Evolutionary conservation across 1,140 invertebrate species (phyloP).

Genomic region (Eulimnadia texana): DNA sequence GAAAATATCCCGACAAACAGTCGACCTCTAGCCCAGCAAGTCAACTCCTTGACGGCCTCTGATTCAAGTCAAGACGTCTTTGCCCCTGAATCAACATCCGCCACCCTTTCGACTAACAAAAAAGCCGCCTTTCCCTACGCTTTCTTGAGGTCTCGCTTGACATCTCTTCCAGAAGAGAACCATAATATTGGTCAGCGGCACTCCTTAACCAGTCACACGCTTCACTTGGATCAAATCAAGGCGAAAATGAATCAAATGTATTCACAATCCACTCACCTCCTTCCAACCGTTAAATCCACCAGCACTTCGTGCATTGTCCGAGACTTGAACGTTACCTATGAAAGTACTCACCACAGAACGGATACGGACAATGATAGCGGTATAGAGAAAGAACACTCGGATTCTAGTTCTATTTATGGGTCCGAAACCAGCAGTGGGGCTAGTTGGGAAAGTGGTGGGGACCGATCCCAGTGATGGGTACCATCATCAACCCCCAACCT

Average conservation of each 20-base stretch:
- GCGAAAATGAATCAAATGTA: slow-evolving; percentile 16
- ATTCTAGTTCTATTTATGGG: slow-evolving; percentile 26
- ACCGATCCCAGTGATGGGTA: background rate
- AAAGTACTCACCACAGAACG: background rate
- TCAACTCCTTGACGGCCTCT: slow-evolving; percentile 16
- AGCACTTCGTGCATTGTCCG: slow-evolving; percentile 1
- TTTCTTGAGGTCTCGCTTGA: slow-evolving; percentile 54
- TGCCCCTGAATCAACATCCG: slow-evolving; percentile 3
- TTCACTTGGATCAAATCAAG: slow-evolving; percentile 15
- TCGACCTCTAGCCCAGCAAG: slow-evolving; percentile 6
- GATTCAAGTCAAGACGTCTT: background rate
- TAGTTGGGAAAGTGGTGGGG: slow-evolving; percentile 9
- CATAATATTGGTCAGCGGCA: background rate
- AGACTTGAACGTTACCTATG: background rate
- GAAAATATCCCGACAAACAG: slow-evolving; percentile 38
- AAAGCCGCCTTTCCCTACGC: slow-evolving; percentile 59
- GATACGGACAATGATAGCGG: slow-evolving; percentile 25
- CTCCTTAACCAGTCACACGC: background rate
- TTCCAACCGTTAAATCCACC: slow-evolving; percentile 1
- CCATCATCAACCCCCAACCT: background rate
- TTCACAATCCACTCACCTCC: slow-evolving; percentile 17
- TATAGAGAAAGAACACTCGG: slow-evolving; percentile 26
- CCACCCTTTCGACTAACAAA: slow-evolving; percentile 25
- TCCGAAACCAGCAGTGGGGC: slow-evolving; percentile 17
- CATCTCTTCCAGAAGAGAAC: slow-evolving; percentile 51